Base-by-base conservation (phyloP, 2,888 invertebrate species). In the Rhingia rostrata region DNA sequence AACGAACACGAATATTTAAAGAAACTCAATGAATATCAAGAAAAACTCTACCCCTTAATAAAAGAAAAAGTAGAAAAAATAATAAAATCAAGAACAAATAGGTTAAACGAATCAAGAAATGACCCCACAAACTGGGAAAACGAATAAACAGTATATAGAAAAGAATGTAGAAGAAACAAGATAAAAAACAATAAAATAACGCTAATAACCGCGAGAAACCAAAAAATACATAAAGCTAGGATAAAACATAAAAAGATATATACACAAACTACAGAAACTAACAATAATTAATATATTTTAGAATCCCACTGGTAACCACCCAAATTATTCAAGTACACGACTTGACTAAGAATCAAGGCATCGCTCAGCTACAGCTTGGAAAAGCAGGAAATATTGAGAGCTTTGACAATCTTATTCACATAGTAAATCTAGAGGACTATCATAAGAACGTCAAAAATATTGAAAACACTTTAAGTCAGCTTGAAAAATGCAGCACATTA, bases 161-260 rank as follows among this genome's bases (percentile, higher is more conserved):
- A 85, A 60, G 86, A 86, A 56, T 70, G 74, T 54, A 86, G 67
- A 54, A 60, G 83, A 73, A 84, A 86, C 61, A 80, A 86, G 14
- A 22, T 75, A 33, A 32, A 79, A 66, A 63, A 86, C 32, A 75
- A 73, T 5, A 67, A 66, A 30, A 41, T 72, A 39, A 82, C 74
- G n/a, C 33, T 78, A 32, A 47, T 64, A 58, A 82, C 78, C 7
- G 47, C 39, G 43, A 70, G 47, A 14, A 37, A 78, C 43, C 67
- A 14, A 6, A 73, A 73, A 67, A 22, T 58, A 22, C 63, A 74
- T 47, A 61, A 61, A 73, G 53, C 54, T 54, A 73, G 54, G 22
- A 64, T 64, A 56, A 60, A 75, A 41, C 49, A 58, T 30, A 75
- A 60, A 41, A 32, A 10, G 9, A 66, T 60, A 58, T 37, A 53